These are phyloP conservation scores for Scomber scombrus DNA, from an alignment of 2,113 vertebrate species.

Conservation along the genomic window DNA sequence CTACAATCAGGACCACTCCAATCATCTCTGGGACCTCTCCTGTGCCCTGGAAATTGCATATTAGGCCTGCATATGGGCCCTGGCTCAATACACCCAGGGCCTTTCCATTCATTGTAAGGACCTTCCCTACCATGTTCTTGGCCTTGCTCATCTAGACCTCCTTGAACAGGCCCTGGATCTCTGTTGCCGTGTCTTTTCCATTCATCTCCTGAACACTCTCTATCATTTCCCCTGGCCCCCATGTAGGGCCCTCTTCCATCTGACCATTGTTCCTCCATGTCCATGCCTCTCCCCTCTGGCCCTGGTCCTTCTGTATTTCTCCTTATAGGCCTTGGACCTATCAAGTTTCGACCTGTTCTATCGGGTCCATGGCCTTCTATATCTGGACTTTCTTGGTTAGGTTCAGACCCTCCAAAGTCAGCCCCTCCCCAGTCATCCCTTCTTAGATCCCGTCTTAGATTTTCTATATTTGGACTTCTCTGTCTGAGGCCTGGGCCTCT, in stretches of 20 bases:
- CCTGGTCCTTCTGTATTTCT: conserved; percentile 34
- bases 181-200: conserved; percentile 36
- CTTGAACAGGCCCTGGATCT: conserved; percentile 2
- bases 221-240: conserved; percentile 35
- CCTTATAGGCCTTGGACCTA: conserved; percentile 43
- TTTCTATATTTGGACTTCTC: conserved; percentile 34
- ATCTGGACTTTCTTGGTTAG: conserved; percentile 35
- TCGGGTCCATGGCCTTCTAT: conserved; percentile 13
- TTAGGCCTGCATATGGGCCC: conserved; percentile 4
- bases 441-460: conserved; percentile 33
- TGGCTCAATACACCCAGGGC: conserved; percentile 16
- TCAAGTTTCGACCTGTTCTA: conserved; percentile 37
- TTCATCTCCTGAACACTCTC: conserved; percentile 22
- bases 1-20: conserved; percentile 36
- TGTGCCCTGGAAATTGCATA: conserved; percentile 31
- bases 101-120: conserved; percentile 39
- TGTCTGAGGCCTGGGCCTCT: conserved; percentile 34
- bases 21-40: conserved; percentile 38
- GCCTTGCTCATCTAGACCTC: conserved; percentile 19
- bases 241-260: conserved; percentile 40
- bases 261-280: conserved; percentile 49
- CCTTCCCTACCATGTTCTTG: conserved; percentile 23
- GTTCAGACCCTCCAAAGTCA: conserved; percentile 21
- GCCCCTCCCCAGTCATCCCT: conserved; percentile 45
- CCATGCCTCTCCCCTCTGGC: conserved; percentile 24